These are phyloP conservation scores for Chorisops tibialis DNA, from an alignment of 2,888 invertebrate genomes.

Conservation along the genomic window DNA sequence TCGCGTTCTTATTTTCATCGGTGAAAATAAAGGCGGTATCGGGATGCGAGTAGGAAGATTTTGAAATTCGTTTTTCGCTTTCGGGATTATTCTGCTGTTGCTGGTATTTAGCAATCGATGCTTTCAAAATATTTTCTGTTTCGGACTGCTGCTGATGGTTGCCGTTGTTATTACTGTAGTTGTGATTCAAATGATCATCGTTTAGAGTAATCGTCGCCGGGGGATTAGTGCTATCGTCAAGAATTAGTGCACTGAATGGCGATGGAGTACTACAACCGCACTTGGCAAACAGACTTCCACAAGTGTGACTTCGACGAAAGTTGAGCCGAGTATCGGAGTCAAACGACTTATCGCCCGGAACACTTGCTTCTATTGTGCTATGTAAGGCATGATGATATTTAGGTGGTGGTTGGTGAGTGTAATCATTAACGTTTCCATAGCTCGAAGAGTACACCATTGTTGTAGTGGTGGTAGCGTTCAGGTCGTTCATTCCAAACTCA, in stretches of 20 bases:
- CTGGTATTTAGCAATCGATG: neutral
- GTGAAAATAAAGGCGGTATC: constrained; percentile 45
- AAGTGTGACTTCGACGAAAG: constrained; percentile 45
- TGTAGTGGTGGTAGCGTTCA: neutral
- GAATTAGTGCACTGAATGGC: constrained; percentile 12
- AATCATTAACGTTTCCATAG: neutral
- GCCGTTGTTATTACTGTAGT: neutral
- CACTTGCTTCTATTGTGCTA: neutral
- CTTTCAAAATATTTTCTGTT: neutral
- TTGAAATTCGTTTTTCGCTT: neutral
- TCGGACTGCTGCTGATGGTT: neutral
- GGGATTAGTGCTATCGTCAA: neutral
- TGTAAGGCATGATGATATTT: constrained; percentile 1
- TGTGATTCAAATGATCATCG: neutral
- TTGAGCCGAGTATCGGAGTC: constrained; percentile 38
- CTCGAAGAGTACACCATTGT: constrained; percentile 13
- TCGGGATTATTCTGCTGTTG: constrained; percentile 33
- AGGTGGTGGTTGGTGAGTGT: neutral
- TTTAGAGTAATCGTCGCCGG: neutral
- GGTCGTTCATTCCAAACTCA: constrained; percentile 3
- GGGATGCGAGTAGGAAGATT: constrained; percentile 42
- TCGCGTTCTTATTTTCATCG: constrained; percentile 43
- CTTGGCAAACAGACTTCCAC: constrained; percentile 46
- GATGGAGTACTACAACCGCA: constrained; percentile 40
- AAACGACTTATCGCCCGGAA: neutral